Evolutionary conservation across 2,888 invertebrate species (phyloP).

Genomic region (Fissipunctia ypsillon): DNA sequence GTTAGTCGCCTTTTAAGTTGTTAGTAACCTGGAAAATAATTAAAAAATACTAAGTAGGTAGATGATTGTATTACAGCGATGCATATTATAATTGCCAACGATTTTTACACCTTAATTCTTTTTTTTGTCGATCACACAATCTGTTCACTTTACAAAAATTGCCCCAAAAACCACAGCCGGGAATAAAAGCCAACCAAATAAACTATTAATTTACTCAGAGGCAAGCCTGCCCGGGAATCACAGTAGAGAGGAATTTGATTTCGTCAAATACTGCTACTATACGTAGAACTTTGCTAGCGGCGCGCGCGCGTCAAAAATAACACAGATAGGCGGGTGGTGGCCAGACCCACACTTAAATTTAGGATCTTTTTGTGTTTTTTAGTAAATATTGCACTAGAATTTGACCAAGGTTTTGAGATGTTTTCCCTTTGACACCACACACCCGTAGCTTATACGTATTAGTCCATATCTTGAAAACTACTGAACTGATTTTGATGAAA

Average conservation of each 20-base stretch:
- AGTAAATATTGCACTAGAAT: too few species aligned
- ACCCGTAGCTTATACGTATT: too few species aligned
- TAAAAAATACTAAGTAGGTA: too few species aligned
- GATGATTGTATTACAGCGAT: background rate
- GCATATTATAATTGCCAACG: background rate
- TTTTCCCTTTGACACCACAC: too few species aligned
- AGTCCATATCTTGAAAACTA: too few species aligned
- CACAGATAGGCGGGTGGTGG: slow-evolving; percentile 33
- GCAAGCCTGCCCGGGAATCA: background rate
- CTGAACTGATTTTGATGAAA: too few species aligned
- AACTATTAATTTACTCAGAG: slow-evolving; percentile 22
- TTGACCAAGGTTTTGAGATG: too few species aligned
- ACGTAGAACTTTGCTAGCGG: slow-evolving; percentile 17
- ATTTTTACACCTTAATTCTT: background rate
- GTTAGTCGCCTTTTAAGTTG: too few species aligned
- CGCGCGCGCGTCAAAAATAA: slow-evolving; percentile 37
- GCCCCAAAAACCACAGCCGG: background rate
- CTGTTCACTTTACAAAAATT: slow-evolving; percentile 2
- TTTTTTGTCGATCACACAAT: background rate
- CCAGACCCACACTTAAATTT: slow-evolving; percentile 17
- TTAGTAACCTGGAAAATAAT: too few species aligned
- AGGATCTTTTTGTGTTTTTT: too few species aligned
- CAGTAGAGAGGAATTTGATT: slow-evolving; percentile 19
- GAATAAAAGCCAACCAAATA: slow-evolving; percentile 16
- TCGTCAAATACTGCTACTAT: slow-evolving; percentile 23